A percentile compares a stretch with the other conserved stretches of the same genome.
Evolutionary conservation across 2,113 vertebrate species (phyloP).

Genomic region (Pampusana beccarii): DNA sequence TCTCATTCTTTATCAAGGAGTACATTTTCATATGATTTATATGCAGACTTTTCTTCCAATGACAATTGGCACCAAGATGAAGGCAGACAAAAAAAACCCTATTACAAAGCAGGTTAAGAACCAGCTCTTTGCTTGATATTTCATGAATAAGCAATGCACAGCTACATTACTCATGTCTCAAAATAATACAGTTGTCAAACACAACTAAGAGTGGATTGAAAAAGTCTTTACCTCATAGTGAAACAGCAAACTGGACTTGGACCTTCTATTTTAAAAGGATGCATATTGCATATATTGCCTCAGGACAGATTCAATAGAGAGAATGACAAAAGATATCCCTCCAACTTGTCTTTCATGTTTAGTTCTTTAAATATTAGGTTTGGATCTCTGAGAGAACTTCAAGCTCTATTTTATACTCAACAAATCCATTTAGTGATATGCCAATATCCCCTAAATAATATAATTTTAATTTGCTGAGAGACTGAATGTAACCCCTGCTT

Average conservation of each 20-base stretch:
- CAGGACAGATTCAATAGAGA: background rate
- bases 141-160: constrained; percentile 37
- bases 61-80: constrained; percentile 11
- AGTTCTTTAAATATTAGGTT: background rate
- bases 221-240: background rate
- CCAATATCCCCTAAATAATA: background rate
- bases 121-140: background rate
- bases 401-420: background rate
- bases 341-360: background rate
- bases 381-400: background rate
- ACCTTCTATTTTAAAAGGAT: background rate
- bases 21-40: background rate
- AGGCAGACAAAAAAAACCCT: background rate
- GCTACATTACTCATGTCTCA: constrained; percentile 4
- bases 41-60: constrained; percentile 4
- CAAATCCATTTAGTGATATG: background rate
- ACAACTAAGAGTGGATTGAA: background rate
- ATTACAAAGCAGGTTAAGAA: background rate
- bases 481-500: background rate
- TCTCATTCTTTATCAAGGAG: background rate
- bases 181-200: background rate
- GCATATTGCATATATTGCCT: background rate
- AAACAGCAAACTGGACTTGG: background rate
- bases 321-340: background rate
- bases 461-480: background rate